Evolutionary conservation across 2,113 vertebrate species (phyloP).

Genomic region (Suncus etruscus): DNA sequence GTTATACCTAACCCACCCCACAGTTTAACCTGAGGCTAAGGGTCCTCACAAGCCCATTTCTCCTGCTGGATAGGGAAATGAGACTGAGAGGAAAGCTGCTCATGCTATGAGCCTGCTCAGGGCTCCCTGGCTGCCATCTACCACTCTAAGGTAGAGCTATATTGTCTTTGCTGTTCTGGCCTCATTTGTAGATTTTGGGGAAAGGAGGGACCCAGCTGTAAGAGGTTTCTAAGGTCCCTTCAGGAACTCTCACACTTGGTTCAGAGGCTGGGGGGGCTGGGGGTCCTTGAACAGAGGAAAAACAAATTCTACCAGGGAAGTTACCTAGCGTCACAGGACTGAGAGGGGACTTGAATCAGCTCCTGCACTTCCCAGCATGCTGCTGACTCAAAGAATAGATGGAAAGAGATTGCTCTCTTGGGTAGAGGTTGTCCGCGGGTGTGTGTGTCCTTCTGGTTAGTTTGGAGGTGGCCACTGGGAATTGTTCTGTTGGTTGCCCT

Average conservation of each 20-base stretch:
- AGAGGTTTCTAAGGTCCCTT: not conserved
- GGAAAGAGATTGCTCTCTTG: not conserved
- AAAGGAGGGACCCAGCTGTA: not conserved
- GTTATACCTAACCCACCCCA: too few relatives aligned
- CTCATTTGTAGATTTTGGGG: not conserved
- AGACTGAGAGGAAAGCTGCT: not conserved
- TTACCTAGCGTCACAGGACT: not conserved
- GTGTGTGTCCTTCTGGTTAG: not conserved
- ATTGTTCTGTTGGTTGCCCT: not conserved
- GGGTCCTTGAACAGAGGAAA: not conserved
- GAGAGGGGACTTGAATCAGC: not conserved
- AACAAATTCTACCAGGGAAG: not conserved
- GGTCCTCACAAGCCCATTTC: not conserved
- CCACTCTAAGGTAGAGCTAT: not conserved
- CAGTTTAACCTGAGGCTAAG: not conserved
- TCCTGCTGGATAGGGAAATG: not conserved
- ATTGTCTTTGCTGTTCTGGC: not conserved
- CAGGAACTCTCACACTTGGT: not conserved
- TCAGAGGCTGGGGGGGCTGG: rapidly evolving
- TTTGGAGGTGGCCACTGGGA: not conserved
- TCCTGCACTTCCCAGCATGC: rapidly evolving
- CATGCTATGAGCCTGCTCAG: not conserved
- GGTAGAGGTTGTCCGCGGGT: too few relatives aligned
- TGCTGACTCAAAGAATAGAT: not conserved
- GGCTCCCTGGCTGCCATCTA: not conserved